These are phyloP conservation scores for Sarcophaga bullata DNA, from an alignment of 1,140 invertebrate genomes.

Conservation along the genomic window DNA sequence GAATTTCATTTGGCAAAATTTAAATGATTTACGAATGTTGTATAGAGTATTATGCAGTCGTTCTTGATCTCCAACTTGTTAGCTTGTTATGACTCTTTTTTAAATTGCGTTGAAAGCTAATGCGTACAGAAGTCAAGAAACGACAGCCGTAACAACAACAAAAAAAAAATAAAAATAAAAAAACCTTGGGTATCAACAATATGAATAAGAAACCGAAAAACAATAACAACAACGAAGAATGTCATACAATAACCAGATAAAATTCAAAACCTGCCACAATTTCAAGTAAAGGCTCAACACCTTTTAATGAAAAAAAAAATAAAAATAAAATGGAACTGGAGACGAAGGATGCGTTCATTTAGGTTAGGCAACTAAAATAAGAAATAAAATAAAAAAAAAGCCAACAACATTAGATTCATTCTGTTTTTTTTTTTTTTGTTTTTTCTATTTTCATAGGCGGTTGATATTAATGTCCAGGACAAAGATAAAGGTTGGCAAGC, in stretches of 20 bases:
- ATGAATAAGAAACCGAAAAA: not conserved
- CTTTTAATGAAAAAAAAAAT: not conserved
- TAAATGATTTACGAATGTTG: no score
- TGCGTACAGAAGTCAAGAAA: not conserved
- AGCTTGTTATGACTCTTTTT: not conserved
- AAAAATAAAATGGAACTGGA: not conserved
- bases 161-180: not conserved
- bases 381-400: not conserved
- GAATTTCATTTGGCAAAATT: no score
- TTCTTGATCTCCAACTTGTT: no score
- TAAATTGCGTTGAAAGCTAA: conserved; percentile 2
- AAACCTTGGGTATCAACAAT: not conserved
- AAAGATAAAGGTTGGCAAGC: not conserved
- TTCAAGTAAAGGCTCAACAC: conserved; percentile 7
- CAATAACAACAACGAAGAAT: not conserved
- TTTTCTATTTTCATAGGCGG: not conserved
- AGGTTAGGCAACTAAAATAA: not conserved
- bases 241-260: not conserved
- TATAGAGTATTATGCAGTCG: no score
- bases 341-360: not conserved
- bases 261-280: not conserved
- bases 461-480: not conserved
- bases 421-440: not conserved
- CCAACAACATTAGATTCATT: not conserved
- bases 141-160: not conserved